Evolutionary conservation across 2,113 vertebrate genomes (phyloP), one percentile per base, ranked within the genome.

Genomic region (Chelonoidis abingdonii): DNA sequence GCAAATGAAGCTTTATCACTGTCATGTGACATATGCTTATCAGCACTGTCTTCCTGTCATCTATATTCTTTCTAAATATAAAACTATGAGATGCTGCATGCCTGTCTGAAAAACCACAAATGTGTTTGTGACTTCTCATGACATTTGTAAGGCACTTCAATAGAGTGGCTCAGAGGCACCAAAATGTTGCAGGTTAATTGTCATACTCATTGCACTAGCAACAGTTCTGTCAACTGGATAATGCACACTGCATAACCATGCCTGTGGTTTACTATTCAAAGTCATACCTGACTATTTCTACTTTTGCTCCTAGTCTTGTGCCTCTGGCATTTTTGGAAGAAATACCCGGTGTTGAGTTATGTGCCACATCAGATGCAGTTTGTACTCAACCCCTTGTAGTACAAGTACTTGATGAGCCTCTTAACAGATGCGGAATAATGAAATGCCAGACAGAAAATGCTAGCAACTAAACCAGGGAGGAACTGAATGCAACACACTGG

Each of bases 161-260:
- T 1, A 2, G 35, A 82, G 78, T 25, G 2, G 2, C 2, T 24
- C 38, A 1, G 16, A 52, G 29, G 44, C 35, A 16, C 4, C 1
- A 0, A 21, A 8, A 72, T 2, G 16, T 5, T 4, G 57, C 5
- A 21, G 65, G 24, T 19, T 1, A 0, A 0, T 0, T 24, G 0
- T 35, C 80, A 14, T 1, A 10, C 1, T 13, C 17, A 54, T 4
- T 1, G 0, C 31, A n/a, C 2, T 19, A 38, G 38, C 41, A n/a
- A 31, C 8, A 65, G 17, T 78, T 78, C 41, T 44, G 24, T 47
- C 75, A 78, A 41, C 29, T 78, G 50, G 31, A 21, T 50, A 25
- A 6, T 8, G 44, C 50, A 31, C 13, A 11, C 56, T 11, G 24
- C 2, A 1, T 54, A 11, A 8, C 50, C 25, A 0, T 1, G 27